These are phyloP conservation scores for Cathartes aura DNA, from an alignment of 2,113 vertebrate genomes.

Conservation along the genomic window DNA sequence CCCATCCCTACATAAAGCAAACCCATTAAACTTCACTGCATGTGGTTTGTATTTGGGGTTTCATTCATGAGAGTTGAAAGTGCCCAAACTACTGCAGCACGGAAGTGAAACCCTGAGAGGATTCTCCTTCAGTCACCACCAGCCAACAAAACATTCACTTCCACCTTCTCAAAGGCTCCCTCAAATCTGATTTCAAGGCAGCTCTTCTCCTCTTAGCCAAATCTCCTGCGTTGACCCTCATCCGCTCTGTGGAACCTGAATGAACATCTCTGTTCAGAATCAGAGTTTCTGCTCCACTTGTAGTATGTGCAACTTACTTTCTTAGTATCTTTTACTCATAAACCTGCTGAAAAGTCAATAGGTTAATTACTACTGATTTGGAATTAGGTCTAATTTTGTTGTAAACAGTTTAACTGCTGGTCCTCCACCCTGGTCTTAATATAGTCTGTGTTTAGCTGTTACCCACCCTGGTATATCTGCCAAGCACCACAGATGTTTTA, in stretches of 20 bases:
- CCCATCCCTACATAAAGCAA: slow-evolving; percentile 14
- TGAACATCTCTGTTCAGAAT: not conserved
- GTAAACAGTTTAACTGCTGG: slow-evolving; percentile 2
- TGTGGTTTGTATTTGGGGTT: slow-evolving; percentile 50
- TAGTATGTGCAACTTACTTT: not conserved
- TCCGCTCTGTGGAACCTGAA: not conserved
- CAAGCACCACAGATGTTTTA: not conserved
- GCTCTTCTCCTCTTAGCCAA: not conserved
- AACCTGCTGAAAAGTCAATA: not conserved
- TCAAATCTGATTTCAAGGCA: not conserved
- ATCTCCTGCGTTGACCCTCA: not conserved
- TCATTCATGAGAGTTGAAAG: slow-evolving; percentile 33
- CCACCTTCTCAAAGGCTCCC: not conserved
- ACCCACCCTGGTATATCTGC: not conserved
- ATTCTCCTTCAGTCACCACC: not conserved
- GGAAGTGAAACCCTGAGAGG: not conserved
- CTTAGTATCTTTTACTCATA: not conserved
- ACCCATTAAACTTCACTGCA: slow-evolving; percentile 13
- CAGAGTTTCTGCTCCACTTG: not conserved
- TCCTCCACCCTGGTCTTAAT: not conserved
- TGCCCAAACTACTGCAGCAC: not conserved
- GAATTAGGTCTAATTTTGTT: slow-evolving; percentile 16
- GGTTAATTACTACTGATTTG: not conserved
- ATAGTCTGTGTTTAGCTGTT: not conserved
- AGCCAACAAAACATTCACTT: not conserved